Evolutionary conservation across 2,113 vertebrate genomes (phyloP), one percentile per base, ranked within the genome.

Genomic region (Hirundichthys speculiger): DNA sequence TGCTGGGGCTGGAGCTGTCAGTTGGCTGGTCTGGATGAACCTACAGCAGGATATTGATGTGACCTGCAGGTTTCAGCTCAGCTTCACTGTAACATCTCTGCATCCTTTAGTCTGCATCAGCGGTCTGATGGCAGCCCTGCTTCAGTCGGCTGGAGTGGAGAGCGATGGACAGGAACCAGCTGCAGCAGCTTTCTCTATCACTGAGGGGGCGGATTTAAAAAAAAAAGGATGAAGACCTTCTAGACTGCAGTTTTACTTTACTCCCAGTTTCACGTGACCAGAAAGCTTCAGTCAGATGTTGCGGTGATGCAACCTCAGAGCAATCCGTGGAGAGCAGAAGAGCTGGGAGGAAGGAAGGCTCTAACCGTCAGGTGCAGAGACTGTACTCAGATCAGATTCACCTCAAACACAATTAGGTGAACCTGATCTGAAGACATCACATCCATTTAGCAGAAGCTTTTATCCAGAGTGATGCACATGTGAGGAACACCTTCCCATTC

Each of bases 241-340:
- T n/a, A n/a, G n/a, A n/a, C n/a, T n/a, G n/a, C n/a, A n/a, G n/a
- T n/a, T 51, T 41, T n/a, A 1, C 22, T 42, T 40, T 47, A 8
- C 16, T 1, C 14, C 40, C 45, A 61, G 22, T 65, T 70, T 75
- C 65, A 46, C 18, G 55, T 0, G 25, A 63, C 45, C 54, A 24
- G 45, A 41, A 49, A 1, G 57, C 3, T 10, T 34, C 30, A 47
- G 49, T 12, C n/a, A 40, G 54, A 11, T 43, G 39, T 41, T 0
- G 2, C 0, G 7, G 4, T 58, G 69, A 82, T 24, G 69, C 74
- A 82, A 77, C 61, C 15, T 0, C 30, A 4, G 59, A 46, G 73
- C 73, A 77, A 76, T 18, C 3, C 0, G 42, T 5, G 5, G 18
- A 3, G 48, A 59, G 14, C 34, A 47, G 53, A 69, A 13, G 21